phyloP scores from a whole-genome alignment of 2,797 vertebrate species.

The Hemibagrus guttatus region DNA sequence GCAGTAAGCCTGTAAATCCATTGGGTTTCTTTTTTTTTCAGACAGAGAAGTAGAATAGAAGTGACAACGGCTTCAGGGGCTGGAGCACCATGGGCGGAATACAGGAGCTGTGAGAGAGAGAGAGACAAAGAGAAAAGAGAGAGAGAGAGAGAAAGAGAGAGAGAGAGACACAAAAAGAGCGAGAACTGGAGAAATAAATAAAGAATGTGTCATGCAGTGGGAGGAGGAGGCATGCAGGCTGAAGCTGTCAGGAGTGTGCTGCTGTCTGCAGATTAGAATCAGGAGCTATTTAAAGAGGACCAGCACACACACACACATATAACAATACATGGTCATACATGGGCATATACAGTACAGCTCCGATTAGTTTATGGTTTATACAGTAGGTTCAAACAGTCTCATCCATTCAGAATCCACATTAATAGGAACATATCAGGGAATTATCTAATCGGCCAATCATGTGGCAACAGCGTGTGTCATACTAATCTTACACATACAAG shows the following conservation, averaged over 20 bases:
- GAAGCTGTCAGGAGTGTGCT: conserved; percentile 78
- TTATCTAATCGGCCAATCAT: neutral
- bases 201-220: conserved; percentile 74
- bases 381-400: neutral
- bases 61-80: conserved; percentile 79
- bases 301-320: conserved; percentile 42
- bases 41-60: conserved; percentile 78
- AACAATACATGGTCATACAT: conserved; percentile 21
- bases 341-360: neutral
- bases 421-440: neutral
- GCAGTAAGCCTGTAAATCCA: conserved; percentile 78
- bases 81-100: conserved; percentile 66
- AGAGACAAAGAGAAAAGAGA: neutral
- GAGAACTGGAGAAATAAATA: conserved; percentile 68
- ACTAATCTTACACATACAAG: neutral
- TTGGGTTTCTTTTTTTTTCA: conserved; percentile 68
- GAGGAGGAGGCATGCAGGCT: conserved; percentile 71
- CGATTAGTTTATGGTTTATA: neutral
- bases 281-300: conserved; percentile 74
- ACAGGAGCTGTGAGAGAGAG: conserved; percentile 54
- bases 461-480: too few relatives aligned
- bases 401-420: neutral
- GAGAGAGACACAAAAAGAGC: conserved; percentile 32
- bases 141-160: conserved; percentile 56
- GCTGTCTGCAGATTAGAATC: conserved; percentile 80